Evolutionary conservation across 2,888 invertebrate genomes (phyloP), one percentile per base, ranked within the genome.

Genomic region (Phrixothrix hirtus): DNA sequence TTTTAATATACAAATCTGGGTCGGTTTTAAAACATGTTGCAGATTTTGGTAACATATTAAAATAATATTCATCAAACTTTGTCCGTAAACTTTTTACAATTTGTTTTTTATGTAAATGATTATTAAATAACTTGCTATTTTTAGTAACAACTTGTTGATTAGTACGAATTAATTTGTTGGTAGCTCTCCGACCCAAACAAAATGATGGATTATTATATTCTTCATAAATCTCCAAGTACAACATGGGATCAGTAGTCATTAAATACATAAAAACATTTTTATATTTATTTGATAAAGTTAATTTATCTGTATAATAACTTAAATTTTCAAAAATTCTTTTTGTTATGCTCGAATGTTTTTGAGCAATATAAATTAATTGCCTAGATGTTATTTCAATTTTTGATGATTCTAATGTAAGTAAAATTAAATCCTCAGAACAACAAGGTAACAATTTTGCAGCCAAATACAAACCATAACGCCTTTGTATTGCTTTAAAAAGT

Each of bases 161-260:
- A 16, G 16, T 25, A 14, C 21, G 12, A 9, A 59, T 21, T 9
- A 55, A 7, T 35, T 46, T 55, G 13, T 47, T 34, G 12, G 49
- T 53, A 5, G 52, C 36, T n/a, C 52, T 44, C 32, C 47, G 41
- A 9, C 59, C 59, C 17, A 55, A 29, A 1, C 17, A 16, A 14
- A 51, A 1, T 2, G 2, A 5, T 0, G 29, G 21, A n/a, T n/a
- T n/a, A 7, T 29, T 10, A 10, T 35, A 51, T 13, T 30, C 16
- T 12, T 32, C 26, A 5, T 11, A 12, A 2, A 51, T 14, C 17
- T 25, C 36, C 13, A 38, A 26, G 41, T 45, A 51, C n/a, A 38
- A 21, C 1, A 11, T 2, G 4, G 34, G n/a, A 30, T 51, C 14
- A 2, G 12, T 34, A 14, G 17, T 30, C 0, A 36, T 14, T 1